Base-by-base conservation (phyloP, 2,113 vertebrate genomes). In the Eptesicus fuscus region DNA sequence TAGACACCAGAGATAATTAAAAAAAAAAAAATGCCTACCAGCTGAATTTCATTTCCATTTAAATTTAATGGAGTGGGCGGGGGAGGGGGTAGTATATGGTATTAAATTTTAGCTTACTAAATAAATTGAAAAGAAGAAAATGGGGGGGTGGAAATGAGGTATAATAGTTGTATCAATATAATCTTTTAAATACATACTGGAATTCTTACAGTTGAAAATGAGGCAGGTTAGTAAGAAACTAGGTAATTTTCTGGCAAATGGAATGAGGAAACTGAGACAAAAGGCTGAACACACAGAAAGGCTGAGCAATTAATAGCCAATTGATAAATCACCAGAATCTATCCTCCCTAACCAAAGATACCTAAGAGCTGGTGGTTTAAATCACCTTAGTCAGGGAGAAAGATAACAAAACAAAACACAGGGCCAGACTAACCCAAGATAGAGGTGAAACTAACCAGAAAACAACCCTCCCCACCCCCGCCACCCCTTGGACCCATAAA, bases 81-180 rank as follows among this genome's bases (percentile, higher is more conserved):
- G 6, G 7, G 1, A 42, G n/a, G 87, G 42, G 14, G 7, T 88
- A 37, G 53, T 18, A 69, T 53, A 40, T 63, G 51, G 23, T 59
- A 79, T 35, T 22, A 79, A 83, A 79, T 42, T 93, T 94, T 83
- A 90, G 25, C 23, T 71, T 88, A 83, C 40, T 96, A 91, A 74
- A 25, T n/a, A 84, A 76, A 82, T 25, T 77, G 22, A 65, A 80
- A 96, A 56, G 51, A 86, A 61, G 25, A 67, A 37, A 83, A 83
- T 32, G 1, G 30, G 40, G 47, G 22, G 25, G 61, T 30, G 22
- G 25, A 1, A 4, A 10, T 5, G 11, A 94, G 6, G 25, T 83
- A 14, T 14, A 90, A 56, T 73, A 71, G 67, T 18, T 71, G 40
- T 23, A 85, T 4, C 44, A 25, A 86, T 71, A 28, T 59, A 59